Conservation (phyloP, 2,113 vertebrate species). For the Agapornis roseicollis region DNA sequence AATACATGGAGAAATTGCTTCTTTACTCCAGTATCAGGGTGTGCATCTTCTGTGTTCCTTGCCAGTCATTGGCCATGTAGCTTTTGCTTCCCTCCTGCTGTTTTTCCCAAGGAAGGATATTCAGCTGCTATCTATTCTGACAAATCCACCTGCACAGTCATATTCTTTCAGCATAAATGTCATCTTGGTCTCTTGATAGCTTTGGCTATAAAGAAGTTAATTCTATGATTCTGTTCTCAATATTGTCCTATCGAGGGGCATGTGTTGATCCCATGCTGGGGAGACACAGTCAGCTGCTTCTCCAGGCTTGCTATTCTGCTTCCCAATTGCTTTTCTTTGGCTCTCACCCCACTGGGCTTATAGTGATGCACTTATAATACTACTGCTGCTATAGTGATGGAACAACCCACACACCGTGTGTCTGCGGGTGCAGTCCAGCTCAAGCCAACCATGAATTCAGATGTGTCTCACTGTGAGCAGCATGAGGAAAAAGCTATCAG, state of each 20-base stretch:
- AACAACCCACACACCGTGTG: background rate
- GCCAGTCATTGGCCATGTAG: background rate
- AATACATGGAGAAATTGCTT: background rate
- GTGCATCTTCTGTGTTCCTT: background rate
- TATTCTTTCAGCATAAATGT: background rate
- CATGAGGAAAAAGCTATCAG: accelerated
- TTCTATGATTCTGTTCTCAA: background rate
- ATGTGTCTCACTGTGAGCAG: background rate
- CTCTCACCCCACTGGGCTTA: background rate
- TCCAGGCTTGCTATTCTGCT: background rate
- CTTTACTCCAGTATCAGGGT: background rate
- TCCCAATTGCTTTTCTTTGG: background rate
- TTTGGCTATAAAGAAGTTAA: too few relatives aligned
- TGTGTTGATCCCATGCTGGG: accelerated
- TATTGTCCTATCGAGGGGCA: accelerated
- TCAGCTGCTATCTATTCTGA: background rate
- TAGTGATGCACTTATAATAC: background rate
- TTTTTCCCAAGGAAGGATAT: background rate
- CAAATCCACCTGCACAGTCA: background rate
- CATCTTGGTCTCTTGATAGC: background rate
- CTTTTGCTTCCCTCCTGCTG: background rate
- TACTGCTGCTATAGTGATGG: background rate
- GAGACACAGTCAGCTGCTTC: accelerated
- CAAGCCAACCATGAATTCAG: background rate
- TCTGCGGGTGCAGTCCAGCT: background rate